Base-by-base conservation (phyloP, 1,140 invertebrate species). In the Hestina assimilis region DNA sequence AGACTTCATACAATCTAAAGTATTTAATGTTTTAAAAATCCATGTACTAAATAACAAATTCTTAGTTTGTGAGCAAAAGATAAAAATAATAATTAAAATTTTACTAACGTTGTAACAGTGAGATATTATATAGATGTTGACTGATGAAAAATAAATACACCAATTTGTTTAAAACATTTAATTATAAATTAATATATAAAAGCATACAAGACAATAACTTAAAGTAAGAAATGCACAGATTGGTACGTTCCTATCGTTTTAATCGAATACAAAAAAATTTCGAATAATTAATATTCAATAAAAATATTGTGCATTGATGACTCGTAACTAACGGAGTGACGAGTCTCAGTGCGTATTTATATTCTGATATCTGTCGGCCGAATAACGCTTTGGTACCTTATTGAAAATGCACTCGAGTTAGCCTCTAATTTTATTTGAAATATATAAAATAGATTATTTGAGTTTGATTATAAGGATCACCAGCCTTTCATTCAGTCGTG, bases 121-220 rank as follows among this genome's bases (percentile, higher is more conserved):
- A 11, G 1, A 4, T 11, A n/a, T 29, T 3, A 29, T 29, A 11
- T 29, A 11, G 9, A 11, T 29, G 28, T 29, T n/a, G 24, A n/a
- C 24, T 1, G 8, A 9, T 4, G 4, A 38, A 38, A 4, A 38
- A n/a, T n/a, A 38, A 56, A 63, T 61, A 50, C 46, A 2, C 33
- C 15, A 23, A 40, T 69, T 63, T 66, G 69, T 79, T 78, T 74
- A 72, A 83, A 83, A 79, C 76, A 79, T 80, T 84, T 83, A 82
- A 71, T 83, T 87, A 87, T 80, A 83, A 82, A 81, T 83, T 84
- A 80, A 76, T 83, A 79, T 82, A 82, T 82, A 83, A 83, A 85
- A 80, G 80, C 77, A 79, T 80, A 77, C 75, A 83, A 73, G 78
- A 77, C 68, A 74, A 70, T 81, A 81, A 85, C 79, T 79, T 83